Evolutionary conservation across 2,888 invertebrate species (phyloP), one percentile per base, ranked within the genome.

Genomic region (Aphrophora alni): DNA sequence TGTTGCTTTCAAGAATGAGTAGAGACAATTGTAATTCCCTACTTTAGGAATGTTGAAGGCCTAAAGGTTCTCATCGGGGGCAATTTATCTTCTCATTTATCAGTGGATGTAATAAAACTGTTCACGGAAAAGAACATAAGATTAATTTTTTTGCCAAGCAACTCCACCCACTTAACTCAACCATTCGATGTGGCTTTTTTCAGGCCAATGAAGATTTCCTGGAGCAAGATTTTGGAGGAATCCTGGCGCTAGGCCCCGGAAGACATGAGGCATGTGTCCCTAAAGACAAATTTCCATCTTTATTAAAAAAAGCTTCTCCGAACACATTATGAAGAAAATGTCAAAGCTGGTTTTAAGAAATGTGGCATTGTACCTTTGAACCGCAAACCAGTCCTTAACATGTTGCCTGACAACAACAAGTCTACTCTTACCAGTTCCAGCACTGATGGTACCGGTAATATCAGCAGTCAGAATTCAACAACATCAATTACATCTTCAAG

Each of bases 41-140:
- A 84, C 75, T 82, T 84, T 69, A 83, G 82, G 76, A 81, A 82
- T 59, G 81, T 83, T 51, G 28, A 75, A 25, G 87, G 86, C 10
- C 82, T 73, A 79, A 87, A 87, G 82, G 85, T 87, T n/a, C 59
- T 88, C 51, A 86, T 88, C 78, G 87, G 88, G 7, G 87, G 88
- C 81, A 88, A 88, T 28, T 68, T 79, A 28, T 79, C 75, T 17
- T 75, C 75, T 17, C 81, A 79, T 28, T 72, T 81, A 38, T 72
- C 81, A 69, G 25, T 81, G 21, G 72, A 81, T 26, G 33, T 75
- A 7, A 72, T 82, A n/a, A 78, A 78, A 33, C 33, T 75, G 27
- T 88, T 88, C 83, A 83, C 85, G 69, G 83, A 86, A 75, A 85
- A 87, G 81, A 83, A 87, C 83, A 87, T 88, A 78, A 80, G 79